Evolutionary conservation across 2,888 invertebrate species (phyloP).

Genomic region (Tortrix viridana): DNA sequence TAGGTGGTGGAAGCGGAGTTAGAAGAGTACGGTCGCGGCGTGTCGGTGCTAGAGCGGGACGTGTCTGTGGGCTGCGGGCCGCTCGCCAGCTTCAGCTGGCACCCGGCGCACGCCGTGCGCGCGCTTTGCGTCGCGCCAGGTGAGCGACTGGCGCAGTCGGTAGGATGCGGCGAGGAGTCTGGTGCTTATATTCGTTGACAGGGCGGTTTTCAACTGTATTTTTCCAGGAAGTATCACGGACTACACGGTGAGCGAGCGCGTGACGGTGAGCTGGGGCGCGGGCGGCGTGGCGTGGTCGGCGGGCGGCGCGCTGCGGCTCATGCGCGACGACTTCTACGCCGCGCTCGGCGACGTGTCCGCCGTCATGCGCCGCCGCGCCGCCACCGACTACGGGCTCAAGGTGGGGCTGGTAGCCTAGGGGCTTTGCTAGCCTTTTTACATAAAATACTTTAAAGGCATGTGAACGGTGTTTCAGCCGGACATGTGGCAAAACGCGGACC

Average conservation of each 20-base stretch:
- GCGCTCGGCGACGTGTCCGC: not conserved
- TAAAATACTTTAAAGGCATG: not conserved
- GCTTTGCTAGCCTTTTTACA: not conserved
- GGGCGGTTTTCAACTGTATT: too few species aligned
- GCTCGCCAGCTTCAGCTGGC: slow-evolving; percentile 94
- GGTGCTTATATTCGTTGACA: too few species aligned
- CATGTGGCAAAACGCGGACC: slow-evolving; percentile 90
- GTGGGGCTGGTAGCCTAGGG: too few species aligned
- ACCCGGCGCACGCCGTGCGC: slow-evolving; percentile 91
- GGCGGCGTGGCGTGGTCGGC: slow-evolving; percentile 59
- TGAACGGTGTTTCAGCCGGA: slow-evolving; percentile 83
- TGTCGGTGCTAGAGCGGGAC: slow-evolving; percentile 41
- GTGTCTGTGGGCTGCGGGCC: slow-evolving; percentile 64
- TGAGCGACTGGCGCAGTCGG: slow-evolving; percentile 56
- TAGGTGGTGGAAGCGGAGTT: slow-evolving; percentile 59
- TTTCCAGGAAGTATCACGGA: slow-evolving; percentile 88
- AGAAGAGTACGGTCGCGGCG: slow-evolving; percentile 51
- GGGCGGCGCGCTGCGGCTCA: slow-evolving; percentile 2
- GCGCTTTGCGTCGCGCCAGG: slow-evolving; percentile 87
- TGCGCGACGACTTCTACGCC: not conserved
- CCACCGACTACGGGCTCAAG: not conserved
- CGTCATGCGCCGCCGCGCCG: not conserved
- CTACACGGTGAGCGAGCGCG: slow-evolving; percentile 91
- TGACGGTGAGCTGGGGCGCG: slow-evolving; percentile 92
- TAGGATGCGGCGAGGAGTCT: too few species aligned